Conservation (phyloP, 2,113 vertebrate genomes). For the Brevimyrus niger region DNA sequence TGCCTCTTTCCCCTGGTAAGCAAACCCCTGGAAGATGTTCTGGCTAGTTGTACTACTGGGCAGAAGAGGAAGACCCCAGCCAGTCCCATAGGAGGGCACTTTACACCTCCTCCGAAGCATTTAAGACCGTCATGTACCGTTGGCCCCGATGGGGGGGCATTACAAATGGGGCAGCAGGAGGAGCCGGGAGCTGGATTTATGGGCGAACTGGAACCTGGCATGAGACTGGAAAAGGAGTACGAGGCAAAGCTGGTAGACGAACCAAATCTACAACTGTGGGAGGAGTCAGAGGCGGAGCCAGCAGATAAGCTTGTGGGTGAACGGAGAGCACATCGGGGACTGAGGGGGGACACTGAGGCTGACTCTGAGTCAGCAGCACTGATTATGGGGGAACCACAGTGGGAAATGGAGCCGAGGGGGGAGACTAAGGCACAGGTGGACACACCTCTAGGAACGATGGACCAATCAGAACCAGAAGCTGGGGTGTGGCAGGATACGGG, state of each 20-base stretch:
- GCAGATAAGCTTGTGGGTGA: background rate
- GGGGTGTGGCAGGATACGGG: background rate
- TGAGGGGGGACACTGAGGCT: background rate
- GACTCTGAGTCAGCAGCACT: background rate
- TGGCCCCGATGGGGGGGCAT: background rate
- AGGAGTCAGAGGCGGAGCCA: background rate
- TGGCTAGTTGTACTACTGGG: slow-evolving; percentile 56
- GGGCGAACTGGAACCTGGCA: background rate
- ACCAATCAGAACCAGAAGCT: background rate
- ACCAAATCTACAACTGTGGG: background rate
- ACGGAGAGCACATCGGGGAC: background rate
- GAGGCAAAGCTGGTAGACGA: background rate
- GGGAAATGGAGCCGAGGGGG: background rate
- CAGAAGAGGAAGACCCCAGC: slow-evolving; percentile 60
- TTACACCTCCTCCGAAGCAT: slow-evolving; percentile 45
- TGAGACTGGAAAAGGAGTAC: background rate
- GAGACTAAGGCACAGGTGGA: background rate
- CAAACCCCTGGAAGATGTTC: slow-evolving; percentile 68
- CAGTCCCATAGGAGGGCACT: slow-evolving; percentile 31
- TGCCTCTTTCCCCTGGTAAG: slow-evolving; percentile 90
- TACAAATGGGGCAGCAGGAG: background rate
- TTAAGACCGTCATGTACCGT: slow-evolving; percentile 21
- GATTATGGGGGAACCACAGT: background rate
- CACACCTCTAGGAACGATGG: background rate
- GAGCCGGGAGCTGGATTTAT: background rate